phyloP scores from a whole-genome alignment of 2,113 vertebrate genomes.

The Phalacrocorax carbo region DNA sequence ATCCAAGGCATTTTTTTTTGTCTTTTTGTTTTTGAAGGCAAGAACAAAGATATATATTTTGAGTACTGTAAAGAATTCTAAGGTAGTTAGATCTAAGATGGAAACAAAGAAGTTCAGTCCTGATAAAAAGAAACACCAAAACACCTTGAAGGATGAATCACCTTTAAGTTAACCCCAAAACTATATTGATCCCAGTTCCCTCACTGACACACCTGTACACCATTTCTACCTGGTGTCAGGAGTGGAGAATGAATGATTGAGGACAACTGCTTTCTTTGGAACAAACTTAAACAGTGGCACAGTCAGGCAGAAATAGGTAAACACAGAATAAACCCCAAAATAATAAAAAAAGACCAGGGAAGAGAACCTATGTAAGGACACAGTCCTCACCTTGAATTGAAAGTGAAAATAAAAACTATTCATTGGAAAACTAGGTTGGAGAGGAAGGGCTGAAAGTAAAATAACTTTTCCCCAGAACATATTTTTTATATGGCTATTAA shows the following conservation, averaged over 20 bases:
- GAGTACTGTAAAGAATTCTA: background rate
- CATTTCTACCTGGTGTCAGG: background rate
- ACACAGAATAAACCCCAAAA: background rate
- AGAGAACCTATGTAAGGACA: background rate
- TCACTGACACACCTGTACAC: background rate
- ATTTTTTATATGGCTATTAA: background rate
- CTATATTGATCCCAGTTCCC: background rate
- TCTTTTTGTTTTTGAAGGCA: background rate
- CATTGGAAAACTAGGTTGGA: too few relatives aligned
- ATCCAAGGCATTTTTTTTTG: background rate
- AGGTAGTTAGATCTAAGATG: background rate
- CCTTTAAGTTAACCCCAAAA: background rate
- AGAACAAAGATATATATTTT: background rate
- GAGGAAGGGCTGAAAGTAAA: background rate
- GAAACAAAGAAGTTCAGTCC: background rate
- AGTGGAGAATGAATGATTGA: background rate
- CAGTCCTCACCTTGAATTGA: background rate
- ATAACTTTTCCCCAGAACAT: background rate
- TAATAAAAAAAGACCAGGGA: background rate
- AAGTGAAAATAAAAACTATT: background rate
- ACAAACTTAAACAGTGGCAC: background rate
- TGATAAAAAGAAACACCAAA: background rate
- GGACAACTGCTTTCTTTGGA: background rate
- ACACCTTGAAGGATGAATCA: background rate
- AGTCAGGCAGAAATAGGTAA: background rate